Evolutionary conservation across 2,113 vertebrate genomes (phyloP).

Genomic region (Lophura nycthemera): DNA sequence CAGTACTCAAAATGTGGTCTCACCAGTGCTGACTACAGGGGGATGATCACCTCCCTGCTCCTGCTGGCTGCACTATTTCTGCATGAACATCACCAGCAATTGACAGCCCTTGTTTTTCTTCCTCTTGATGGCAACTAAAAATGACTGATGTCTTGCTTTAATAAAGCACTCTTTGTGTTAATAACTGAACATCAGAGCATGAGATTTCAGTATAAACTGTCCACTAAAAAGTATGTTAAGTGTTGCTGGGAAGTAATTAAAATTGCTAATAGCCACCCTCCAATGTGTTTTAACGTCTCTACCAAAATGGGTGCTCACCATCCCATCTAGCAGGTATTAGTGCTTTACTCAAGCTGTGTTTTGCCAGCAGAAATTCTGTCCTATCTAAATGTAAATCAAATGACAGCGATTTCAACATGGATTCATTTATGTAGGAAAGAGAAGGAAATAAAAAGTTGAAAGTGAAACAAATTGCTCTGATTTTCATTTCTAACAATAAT

Average conservation of each 20-base stretch:
- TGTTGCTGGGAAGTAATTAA: background rate
- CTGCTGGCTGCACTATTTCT: background rate
- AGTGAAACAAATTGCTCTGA: background rate
- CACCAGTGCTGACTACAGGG: too few relatives aligned
- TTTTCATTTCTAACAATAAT: background rate
- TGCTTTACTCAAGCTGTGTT: background rate
- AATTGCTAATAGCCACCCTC: background rate
- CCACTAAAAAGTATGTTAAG: background rate
- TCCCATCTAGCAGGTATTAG: background rate
- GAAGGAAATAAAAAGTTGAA: constrained; percentile 1
- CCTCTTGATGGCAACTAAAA: background rate
- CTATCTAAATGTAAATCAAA: background rate
- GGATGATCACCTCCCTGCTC: too few relatives aligned
- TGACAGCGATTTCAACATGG: background rate
- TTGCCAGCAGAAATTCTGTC: background rate
- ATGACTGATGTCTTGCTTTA: background rate
- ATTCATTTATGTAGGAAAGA: background rate
- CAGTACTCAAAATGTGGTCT: too few relatives aligned
- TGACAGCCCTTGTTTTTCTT: background rate
- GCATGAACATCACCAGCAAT: background rate
- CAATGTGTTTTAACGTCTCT: accelerated
- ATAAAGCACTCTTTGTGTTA: background rate
- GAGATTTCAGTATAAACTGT: background rate
- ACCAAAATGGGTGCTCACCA: accelerated
- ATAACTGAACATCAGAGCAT: background rate